phyloP scores from a whole-genome alignment of 1,140 invertebrate genomes.

The Archivesica marissinica region DNA sequence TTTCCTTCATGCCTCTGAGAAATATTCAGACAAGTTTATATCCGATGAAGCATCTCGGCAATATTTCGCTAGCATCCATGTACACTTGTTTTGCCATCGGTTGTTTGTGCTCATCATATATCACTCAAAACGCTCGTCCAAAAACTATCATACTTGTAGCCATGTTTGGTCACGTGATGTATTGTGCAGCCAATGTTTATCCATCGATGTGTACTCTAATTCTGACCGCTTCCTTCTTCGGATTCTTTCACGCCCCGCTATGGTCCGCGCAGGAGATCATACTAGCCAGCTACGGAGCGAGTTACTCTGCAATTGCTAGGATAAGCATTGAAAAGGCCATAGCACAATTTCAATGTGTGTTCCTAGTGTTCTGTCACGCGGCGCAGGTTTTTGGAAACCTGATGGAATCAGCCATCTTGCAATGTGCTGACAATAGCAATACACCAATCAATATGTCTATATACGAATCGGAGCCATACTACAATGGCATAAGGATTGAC shows the following conservation, averaged over 20 bases:
- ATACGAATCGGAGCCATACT: not conserved
- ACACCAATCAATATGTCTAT: constrained; percentile 23
- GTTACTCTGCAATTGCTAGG: constrained; percentile 66
- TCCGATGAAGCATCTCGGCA: constrained; percentile 61
- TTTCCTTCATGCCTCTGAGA: constrained; percentile 71
- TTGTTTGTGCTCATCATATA: constrained; percentile 66
- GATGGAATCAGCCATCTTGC: constrained; percentile 64
- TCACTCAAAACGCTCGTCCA: constrained; percentile 70
- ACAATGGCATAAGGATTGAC: constrained; percentile 37
- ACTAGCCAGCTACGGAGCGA: constrained; percentile 70
- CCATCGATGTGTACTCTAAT: constrained; percentile 68
- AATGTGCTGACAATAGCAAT: constrained; percentile 53
- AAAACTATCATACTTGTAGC: constrained; percentile 71
- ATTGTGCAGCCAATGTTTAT: constrained; percentile 68
- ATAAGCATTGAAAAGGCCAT: constrained; percentile 70
- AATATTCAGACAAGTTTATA: constrained; percentile 72
- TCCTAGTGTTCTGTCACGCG: constrained; percentile 71
- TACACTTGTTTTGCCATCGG: constrained; percentile 70
- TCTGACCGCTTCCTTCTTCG: constrained; percentile 66
- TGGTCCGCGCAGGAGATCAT: constrained; percentile 71
- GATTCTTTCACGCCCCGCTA: constrained; percentile 70
- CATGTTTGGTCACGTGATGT: constrained; percentile 69
- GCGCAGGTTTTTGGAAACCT: constrained; percentile 72
- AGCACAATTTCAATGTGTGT: constrained; percentile 71
- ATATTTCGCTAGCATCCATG: constrained; percentile 64